Percentiles rank a stretch among this genome's conserved stretches.
Evolutionary conservation across 2,797 vertebrate genomes (phyloP).

Genomic region (Crocidura indochinensis): DNA sequence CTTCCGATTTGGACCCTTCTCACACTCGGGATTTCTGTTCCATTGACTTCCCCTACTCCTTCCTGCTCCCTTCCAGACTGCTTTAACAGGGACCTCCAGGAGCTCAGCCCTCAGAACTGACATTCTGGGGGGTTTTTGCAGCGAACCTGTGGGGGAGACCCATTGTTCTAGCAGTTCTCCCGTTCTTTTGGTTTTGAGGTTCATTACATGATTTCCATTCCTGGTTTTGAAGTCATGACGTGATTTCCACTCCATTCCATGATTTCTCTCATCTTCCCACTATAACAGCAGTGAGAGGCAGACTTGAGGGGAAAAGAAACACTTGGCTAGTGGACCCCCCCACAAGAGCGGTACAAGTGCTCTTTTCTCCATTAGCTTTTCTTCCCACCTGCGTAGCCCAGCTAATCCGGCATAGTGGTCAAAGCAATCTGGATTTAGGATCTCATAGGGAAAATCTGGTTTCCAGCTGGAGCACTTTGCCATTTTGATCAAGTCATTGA

Average conservation of each 20-base stretch:
- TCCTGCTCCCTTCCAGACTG: background rate
- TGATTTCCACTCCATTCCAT: background rate
- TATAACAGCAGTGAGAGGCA: slow-evolving; percentile 42
- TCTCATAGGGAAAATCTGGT: background rate
- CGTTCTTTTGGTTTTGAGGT: slow-evolving; percentile 10
- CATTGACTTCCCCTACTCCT: slow-evolving; percentile 38
- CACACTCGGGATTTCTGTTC: slow-evolving; percentile 33
- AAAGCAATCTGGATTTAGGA: background rate
- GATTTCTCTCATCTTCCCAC: slow-evolving; percentile 9
- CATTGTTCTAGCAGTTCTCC: slow-evolving; percentile 45
- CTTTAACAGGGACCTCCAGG: no score
- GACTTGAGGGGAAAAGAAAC: slow-evolving; percentile 37
- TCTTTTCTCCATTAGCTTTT: background rate
- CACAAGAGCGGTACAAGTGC: background rate
- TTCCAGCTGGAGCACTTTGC: background rate
- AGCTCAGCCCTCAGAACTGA: no score
- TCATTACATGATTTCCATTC: slow-evolving; percentile 60
- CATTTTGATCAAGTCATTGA: background rate
- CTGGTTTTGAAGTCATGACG: no score
- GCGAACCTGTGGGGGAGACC: slow-evolving; percentile 37
- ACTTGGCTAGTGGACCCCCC: background rate
- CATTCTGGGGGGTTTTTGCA: slow-evolving; percentile 44
- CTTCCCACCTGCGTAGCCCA: background rate
- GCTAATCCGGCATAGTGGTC: background rate
- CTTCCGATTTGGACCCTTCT: slow-evolving; percentile 40